These are phyloP conservation scores for Antennarius maculatus DNA, from an alignment of 2,797 vertebrate genomes.

Conservation along the genomic window DNA sequence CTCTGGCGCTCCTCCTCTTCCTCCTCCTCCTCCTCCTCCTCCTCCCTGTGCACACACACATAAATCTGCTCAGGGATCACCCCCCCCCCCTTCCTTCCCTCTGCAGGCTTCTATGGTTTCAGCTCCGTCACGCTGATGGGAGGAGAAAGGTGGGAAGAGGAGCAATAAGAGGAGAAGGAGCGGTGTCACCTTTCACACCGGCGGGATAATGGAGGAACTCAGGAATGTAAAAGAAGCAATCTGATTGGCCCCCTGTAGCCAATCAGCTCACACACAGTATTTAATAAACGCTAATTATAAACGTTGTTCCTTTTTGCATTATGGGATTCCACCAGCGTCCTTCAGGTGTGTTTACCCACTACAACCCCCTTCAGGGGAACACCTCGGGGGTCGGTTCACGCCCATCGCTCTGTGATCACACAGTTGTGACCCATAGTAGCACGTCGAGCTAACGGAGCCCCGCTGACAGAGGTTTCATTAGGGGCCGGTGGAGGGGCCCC, in stretches of 20 bases:
- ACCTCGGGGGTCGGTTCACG: too few species aligned
- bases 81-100: conserved; percentile 16
- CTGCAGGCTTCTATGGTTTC: conserved; percentile 26
- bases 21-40: conserved; percentile 42
- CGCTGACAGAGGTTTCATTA: conserved; percentile 48
- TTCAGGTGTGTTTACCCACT: conserved; percentile 7
- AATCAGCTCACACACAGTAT: too few species aligned
- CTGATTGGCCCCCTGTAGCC: too few species aligned
- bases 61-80: conserved; percentile 67
- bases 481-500: not conserved
- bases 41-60: conserved; percentile 45
- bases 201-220: conserved; percentile 36
- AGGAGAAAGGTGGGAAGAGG: conserved; percentile 50
- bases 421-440: not conserved
- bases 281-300: too few species aligned
- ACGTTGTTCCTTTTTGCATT: too few species aligned
- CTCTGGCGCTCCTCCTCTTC: conserved; percentile 36
- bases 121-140: conserved; percentile 31
- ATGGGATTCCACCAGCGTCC: not conserved
- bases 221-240: conserved; percentile 32
- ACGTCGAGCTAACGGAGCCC: conserved; percentile 36
- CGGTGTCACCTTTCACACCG: conserved; percentile 45
- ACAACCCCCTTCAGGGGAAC: not conserved
- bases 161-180: conserved; percentile 30
- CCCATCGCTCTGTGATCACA: too few species aligned